Evolutionary conservation across 2,797 vertebrate genomes (phyloP).

Genomic region (Malacoraja senta): DNA sequence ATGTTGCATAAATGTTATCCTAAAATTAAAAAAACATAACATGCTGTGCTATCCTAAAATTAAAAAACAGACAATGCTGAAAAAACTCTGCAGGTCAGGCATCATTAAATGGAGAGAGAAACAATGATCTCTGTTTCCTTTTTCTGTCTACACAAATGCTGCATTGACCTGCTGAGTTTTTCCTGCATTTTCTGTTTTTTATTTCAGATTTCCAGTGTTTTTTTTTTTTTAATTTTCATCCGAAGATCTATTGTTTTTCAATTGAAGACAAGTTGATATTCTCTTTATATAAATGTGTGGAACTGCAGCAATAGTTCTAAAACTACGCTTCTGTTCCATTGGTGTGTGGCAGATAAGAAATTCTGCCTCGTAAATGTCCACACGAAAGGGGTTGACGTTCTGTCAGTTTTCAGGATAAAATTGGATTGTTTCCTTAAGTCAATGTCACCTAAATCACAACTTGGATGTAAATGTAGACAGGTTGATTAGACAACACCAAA

Average conservation of each 20-base stretch:
- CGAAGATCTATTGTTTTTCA: not conserved
- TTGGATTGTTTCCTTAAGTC: not conserved
- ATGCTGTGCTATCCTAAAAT: not conserved
- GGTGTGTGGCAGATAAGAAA: not conserved
- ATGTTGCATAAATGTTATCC: not conserved
- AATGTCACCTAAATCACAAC: not conserved
- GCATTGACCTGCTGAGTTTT: too few species aligned
- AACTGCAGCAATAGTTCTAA: not conserved
- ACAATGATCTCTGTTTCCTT: too few species aligned
- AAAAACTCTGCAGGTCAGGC: too few species aligned
- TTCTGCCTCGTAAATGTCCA: not conserved
- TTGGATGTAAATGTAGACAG: too few species aligned
- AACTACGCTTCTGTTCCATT: not conserved
- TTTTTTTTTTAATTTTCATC: too few species aligned
- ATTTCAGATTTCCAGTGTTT: too few species aligned
- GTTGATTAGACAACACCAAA: too few species aligned
- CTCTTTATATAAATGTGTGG: not conserved
- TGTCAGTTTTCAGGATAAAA: not conserved
- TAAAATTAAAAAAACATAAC: not conserved
- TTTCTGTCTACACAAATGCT: too few species aligned
- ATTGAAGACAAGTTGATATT: not conserved
- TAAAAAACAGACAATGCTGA: too few species aligned
- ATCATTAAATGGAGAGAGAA: too few species aligned
- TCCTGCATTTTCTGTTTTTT: too few species aligned
- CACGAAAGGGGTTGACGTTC: not conserved